phyloP scores from a whole-genome alignment of 2,888 invertebrate genomes.

The Amorpha juglandis region DNA sequence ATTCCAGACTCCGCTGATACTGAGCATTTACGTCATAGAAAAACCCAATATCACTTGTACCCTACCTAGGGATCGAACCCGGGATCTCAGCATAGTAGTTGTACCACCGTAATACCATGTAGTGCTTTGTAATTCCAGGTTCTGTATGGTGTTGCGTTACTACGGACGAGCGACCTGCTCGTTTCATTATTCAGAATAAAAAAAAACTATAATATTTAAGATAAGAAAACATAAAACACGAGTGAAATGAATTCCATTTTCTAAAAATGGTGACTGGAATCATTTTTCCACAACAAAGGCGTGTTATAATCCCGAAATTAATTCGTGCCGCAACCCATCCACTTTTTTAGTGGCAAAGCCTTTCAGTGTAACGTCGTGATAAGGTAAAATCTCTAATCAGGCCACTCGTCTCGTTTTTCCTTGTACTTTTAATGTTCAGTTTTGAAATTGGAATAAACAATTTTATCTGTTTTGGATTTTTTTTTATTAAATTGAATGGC shows the following conservation, averaged over 20 bases:
- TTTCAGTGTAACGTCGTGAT: constrained; percentile 9
- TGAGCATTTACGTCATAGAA: no score
- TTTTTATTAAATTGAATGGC: no score
- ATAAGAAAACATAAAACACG: not conserved
- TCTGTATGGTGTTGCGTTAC: no score
- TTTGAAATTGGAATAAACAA: not conserved
- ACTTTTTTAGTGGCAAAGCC: constrained; percentile 8
- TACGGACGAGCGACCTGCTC: no score
- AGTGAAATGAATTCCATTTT: not conserved
- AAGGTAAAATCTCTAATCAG: constrained; percentile 16
- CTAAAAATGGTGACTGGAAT: constrained; percentile 2
- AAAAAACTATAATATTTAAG: not conserved
- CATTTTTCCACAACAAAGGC: constrained; percentile 6
- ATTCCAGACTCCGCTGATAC: no score
- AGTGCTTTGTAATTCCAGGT: no score
- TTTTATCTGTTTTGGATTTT: not conserved
- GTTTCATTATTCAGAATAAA: no score
- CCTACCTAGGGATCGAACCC: no score
- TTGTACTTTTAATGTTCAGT: not conserved
- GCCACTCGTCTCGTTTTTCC: not conserved
- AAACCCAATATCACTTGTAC: no score
- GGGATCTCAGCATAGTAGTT: no score
- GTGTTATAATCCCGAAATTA: constrained; percentile 17
- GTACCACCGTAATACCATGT: no score
- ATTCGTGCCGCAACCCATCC: constrained; percentile 11